These are phyloP conservation scores for Cetonia aurata DNA, from an alignment of 2,888 invertebrate species.

Conservation along the genomic window DNA sequence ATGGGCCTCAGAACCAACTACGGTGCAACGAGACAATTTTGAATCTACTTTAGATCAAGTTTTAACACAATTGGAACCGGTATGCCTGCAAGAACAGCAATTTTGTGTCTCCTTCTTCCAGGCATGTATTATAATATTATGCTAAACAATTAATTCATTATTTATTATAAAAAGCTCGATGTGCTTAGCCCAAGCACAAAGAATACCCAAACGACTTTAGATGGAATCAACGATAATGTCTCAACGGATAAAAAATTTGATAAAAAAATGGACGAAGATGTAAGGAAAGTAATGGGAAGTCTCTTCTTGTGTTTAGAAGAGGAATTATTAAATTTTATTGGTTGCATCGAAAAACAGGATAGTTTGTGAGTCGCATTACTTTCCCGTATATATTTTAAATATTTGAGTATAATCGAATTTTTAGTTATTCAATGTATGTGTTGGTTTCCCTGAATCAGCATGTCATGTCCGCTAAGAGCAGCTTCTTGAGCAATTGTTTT, in stretches of 20 bases:
- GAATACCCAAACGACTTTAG: conserved; percentile 73
- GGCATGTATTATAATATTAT: conserved; percentile 52
- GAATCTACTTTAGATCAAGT: conserved; percentile 86
- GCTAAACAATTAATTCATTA: conserved; percentile 76
- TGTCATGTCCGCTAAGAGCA: conserved; percentile 91
- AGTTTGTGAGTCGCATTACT: conserved; percentile 79
- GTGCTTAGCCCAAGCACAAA: conserved; percentile 70
- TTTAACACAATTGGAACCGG: conserved; percentile 88
- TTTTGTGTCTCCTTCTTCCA: conserved; percentile 95
- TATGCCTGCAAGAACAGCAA: conserved; percentile 94
- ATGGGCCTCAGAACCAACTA: conserved; percentile 74
- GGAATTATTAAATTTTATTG: conserved; percentile 88
- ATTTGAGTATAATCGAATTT: conserved; percentile 48
- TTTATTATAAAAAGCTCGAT: conserved; percentile 66
- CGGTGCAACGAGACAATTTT: conserved; percentile 71
- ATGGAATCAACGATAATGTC: conserved; percentile 63
- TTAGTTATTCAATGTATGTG: conserved; percentile 93
- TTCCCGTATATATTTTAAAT: background rate
- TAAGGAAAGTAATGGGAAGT: conserved; percentile 87
- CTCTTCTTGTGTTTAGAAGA: conserved; percentile 90
- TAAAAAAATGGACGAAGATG: conserved; percentile 82
- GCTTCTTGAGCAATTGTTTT: conserved; percentile 89
- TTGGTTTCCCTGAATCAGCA: conserved; percentile 93
- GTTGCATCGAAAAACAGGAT: conserved; percentile 88
- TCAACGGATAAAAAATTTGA: conserved; percentile 72